Percentiles rank a stretch among this genome's conserved stretches.
Conservation (phyloP, 2,797 vertebrate species). For the Tragelaphus oryx region DNA sequence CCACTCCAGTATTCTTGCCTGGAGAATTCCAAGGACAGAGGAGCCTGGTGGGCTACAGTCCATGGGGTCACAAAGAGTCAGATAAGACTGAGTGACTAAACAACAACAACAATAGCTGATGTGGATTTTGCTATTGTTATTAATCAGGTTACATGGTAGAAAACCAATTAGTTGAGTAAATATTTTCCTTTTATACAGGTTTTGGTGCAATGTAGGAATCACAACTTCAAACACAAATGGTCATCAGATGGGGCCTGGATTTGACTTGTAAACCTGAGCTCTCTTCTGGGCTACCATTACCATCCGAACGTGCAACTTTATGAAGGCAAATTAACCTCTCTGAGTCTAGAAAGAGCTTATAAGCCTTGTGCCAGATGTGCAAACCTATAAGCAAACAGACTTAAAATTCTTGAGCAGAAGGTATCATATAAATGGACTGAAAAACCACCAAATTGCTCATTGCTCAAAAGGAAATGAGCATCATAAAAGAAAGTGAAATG, state of each 20-base stretch:
- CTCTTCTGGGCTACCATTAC: not conserved
- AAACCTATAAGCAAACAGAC: slow-evolving; percentile 11
- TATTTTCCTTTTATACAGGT: not conserved
- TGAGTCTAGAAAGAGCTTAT: not conserved
- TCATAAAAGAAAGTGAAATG: not conserved
- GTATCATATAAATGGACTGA: not conserved
- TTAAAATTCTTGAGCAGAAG: slow-evolving; percentile 1
- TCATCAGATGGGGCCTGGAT: not conserved
- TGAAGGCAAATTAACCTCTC: not conserved
- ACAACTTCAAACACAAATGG: not conserved
- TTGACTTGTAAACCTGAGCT: not conserved
- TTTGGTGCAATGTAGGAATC: not conserved
- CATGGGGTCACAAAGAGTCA: not conserved
- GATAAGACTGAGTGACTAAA: not conserved
- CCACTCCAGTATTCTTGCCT: not conserved
- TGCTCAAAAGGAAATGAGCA: slow-evolving; percentile 30
- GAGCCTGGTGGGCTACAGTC: not conserved
- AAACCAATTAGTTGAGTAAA: not conserved
- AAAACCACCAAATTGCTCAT: not conserved
- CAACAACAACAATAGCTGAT: not conserved
- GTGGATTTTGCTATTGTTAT: not conserved
- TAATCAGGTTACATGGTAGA: not conserved
- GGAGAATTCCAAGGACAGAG: not conserved
- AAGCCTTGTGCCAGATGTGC: slow-evolving; percentile 16
- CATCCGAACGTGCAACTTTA: not conserved